phyloP scores from a whole-genome alignment of 2,113 vertebrate genomes.

The Sebastes fasciatus region DNA sequence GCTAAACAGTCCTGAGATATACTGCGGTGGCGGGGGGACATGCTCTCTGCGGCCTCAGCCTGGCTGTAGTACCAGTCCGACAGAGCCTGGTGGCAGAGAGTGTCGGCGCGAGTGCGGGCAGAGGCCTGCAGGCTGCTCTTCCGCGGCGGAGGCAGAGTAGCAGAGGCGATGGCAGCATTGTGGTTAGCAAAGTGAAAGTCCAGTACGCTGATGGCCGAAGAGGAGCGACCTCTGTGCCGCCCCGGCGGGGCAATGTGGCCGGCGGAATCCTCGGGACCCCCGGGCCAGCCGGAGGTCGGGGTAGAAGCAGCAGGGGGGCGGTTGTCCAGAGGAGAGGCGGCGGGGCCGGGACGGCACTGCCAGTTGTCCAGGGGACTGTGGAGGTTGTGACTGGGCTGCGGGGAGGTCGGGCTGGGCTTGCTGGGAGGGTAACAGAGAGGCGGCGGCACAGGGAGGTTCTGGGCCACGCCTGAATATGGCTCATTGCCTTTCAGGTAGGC shows the following conservation, averaged over 20 bases:
- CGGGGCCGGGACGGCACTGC: conserved; percentile 55
- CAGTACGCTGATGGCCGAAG: conserved; percentile 77
- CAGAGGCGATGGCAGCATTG: conserved; percentile 84
- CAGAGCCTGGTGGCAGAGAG: conserved; percentile 88
- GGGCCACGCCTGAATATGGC: conserved; percentile 87
- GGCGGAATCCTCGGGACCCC: conserved; percentile 45
- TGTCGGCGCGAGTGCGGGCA: conserved; percentile 53
- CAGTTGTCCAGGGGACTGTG: conserved; percentile 76
- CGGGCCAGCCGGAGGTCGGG: conserved; percentile 46
- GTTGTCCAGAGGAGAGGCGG: conserved; percentile 72
- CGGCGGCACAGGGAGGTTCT: conserved; percentile 89
- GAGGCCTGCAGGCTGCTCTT: conserved; percentile 60
- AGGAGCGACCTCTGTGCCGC: conserved; percentile 60
- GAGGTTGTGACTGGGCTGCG: conserved; percentile 53
- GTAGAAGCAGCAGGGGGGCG: conserved; percentile 33
- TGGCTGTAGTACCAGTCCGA: conserved; percentile 93
- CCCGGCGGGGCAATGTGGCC: conserved; percentile 8
- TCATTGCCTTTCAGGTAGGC: conserved; percentile 92
- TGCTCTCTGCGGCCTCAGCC: conserved; percentile 81
- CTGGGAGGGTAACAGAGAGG: conserved; percentile 85
- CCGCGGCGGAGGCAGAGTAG: conserved; percentile 74
- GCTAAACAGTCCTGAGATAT: conserved; percentile 90
- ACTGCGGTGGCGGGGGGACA: conserved; percentile 87
- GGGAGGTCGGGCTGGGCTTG: conserved; percentile 75
- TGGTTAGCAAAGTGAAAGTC: conserved; percentile 85